Evolutionary conservation across 2,797 vertebrate species (phyloP).

Genomic region (Antrozous pallidus): DNA sequence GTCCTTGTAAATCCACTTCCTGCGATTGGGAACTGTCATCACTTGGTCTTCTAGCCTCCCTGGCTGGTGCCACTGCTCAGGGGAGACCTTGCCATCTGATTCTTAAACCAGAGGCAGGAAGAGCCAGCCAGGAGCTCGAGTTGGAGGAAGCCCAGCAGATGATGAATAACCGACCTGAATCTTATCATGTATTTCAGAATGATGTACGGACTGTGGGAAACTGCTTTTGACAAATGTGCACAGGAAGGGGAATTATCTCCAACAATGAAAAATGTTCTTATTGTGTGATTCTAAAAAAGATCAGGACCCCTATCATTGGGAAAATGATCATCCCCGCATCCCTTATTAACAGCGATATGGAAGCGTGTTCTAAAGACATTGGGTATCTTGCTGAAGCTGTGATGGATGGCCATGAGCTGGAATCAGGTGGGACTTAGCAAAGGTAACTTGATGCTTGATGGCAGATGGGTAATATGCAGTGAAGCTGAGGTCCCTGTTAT

Average conservation of each 20-base stretch:
- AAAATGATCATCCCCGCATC: slow-evolving; percentile 63
- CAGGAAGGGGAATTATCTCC: slow-evolving; percentile 73
- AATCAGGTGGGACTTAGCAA: not conserved
- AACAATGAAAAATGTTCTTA: slow-evolving; percentile 78
- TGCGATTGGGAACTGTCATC: not conserved
- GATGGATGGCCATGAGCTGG: slow-evolving; percentile 53
- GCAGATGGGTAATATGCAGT: slow-evolving; percentile 12
- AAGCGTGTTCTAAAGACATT: slow-evolving; percentile 46
- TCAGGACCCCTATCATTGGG: slow-evolving; percentile 74
- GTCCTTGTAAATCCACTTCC: not conserved
- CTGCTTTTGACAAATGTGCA: slow-evolving; percentile 76
- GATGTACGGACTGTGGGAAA: slow-evolving; percentile 76
- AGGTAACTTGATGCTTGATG: slow-evolving; percentile 12
- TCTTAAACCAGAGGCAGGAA: slow-evolving; percentile 51
- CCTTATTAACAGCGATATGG: slow-evolving; percentile 68
- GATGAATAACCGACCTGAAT: slow-evolving; percentile 75
- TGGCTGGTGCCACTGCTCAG: not conserved
- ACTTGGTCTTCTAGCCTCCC: not conserved
- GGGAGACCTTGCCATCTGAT: not conserved
- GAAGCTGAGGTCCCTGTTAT: not conserved
- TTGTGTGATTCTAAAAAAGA: slow-evolving; percentile 78
- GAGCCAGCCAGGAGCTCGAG: not conserved
- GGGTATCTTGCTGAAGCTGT: not conserved
- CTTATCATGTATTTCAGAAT: slow-evolving; percentile 78
- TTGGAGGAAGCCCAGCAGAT: slow-evolving; percentile 61